A percentile compares a stretch with the other conserved stretches of the same genome.
Conservation (phyloP, 2,797 vertebrate genomes). For the Cheirogaleus major region DNA sequence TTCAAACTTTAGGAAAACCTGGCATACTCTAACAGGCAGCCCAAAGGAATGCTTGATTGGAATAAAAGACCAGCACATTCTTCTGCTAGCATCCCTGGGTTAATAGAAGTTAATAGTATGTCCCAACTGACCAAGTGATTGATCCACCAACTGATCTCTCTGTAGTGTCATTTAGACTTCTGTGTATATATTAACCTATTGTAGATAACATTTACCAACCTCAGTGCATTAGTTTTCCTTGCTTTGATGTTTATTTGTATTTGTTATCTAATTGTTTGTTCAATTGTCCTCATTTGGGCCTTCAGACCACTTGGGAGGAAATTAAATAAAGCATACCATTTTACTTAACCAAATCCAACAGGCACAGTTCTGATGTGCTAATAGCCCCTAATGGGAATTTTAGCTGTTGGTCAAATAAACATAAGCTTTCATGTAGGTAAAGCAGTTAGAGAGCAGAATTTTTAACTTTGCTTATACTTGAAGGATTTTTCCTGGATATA, state of each 20-base stretch:
- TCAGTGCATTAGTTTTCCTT: not conserved
- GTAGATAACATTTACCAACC: not conserved
- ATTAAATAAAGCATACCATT: not conserved
- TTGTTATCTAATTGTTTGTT: not conserved
- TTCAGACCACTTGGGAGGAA: not conserved
- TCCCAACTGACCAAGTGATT: slow-evolving; percentile 49
- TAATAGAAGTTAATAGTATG: slow-evolving; percentile 69
- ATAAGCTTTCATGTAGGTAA: not conserved
- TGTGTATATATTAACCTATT: not conserved
- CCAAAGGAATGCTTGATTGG: slow-evolving; percentile 73
- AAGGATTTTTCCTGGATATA: not conserved
- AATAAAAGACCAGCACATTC: slow-evolving; percentile 76
- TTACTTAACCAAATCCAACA: not conserved
- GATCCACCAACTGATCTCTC: slow-evolving; percentile 40
- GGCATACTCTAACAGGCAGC: slow-evolving; percentile 67
- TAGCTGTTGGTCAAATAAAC: not conserved
- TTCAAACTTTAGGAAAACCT: slow-evolving; percentile 75
- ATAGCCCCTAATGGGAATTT: not conserved
- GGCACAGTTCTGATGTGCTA: not conserved
- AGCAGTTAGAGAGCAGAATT: not conserved
- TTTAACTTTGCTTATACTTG: not conserved
- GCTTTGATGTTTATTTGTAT: not conserved
- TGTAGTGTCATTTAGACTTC: not conserved
- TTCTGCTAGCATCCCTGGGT: slow-evolving; percentile 70
- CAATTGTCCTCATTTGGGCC: not conserved